phyloP scores from a whole-genome alignment of 2,113 vertebrate genomes.

The Mirza zaza region DNA sequence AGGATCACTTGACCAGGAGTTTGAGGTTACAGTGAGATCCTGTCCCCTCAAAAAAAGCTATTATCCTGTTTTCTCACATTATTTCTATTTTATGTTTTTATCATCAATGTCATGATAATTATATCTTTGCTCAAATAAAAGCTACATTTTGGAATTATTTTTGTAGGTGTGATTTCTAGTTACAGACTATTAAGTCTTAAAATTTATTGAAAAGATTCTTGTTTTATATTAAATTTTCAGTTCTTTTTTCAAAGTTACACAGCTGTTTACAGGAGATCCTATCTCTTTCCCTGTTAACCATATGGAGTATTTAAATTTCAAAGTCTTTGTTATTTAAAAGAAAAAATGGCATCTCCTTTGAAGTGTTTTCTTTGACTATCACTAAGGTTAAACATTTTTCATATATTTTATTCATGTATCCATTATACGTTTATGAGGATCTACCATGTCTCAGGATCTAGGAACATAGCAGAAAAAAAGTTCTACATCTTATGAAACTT shows the following conservation, averaged over 20 bases:
- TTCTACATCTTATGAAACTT: neutral
- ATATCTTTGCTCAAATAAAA: neutral
- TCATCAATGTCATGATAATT: neutral
- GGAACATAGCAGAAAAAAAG: neutral
- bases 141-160: neutral
- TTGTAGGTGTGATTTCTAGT: neutral
- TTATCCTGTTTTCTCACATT: neutral
- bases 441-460: neutral
- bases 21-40: too few relatives aligned
- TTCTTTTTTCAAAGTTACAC: neutral
- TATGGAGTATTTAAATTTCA: slow-evolving; percentile 21
- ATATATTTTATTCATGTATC: neutral
- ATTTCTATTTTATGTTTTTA: neutral
- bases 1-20: too few relatives aligned
- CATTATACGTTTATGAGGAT: neutral
- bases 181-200: neutral
- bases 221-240: neutral
- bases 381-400: neutral
- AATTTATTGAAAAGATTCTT: neutral
- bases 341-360: neutral
- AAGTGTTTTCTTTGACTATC: neutral
- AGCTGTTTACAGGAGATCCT: neutral
- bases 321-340: slow-evolving; percentile 10
- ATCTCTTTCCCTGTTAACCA: neutral
- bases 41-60: neutral